Percentiles rank a stretch among this genome's conserved stretches.
Evolutionary conservation across 2,888 invertebrate species (phyloP).

Genomic region (Tenthredo livida): DNA sequence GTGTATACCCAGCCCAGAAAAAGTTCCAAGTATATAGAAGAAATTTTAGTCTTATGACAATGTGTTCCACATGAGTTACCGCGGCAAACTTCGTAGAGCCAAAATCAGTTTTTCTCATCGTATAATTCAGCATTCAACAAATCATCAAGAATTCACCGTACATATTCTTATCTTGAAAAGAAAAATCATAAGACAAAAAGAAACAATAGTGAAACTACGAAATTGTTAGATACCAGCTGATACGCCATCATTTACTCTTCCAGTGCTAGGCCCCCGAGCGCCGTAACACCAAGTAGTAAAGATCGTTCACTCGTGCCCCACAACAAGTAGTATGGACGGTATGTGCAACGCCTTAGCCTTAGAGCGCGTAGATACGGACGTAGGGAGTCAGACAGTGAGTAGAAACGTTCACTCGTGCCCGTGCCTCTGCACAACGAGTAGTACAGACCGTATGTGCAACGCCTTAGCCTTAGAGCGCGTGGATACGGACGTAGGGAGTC

Average conservation of each 20-base stretch:
- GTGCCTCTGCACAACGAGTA: background rate
- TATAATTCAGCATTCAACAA: background rate
- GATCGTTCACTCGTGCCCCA: constrained; percentile 11
- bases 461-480: background rate
- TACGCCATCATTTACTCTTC: background rate
- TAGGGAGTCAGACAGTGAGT: background rate
- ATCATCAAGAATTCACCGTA: background rate
- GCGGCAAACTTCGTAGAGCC: background rate
- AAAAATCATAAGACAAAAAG: background rate
- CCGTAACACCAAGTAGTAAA: constrained; percentile 23
- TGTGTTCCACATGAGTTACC: background rate
- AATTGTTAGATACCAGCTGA: background rate
- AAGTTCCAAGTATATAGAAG: background rate
- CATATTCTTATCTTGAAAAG: background rate
- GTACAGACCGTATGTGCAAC: background rate
- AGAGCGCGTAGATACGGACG: background rate
- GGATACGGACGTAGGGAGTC: background rate
- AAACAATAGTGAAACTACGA: background rate
- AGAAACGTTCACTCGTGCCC: constrained; percentile 12
- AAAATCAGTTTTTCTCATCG: background rate
- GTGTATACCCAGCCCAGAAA: background rate
- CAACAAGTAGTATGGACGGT: constrained; percentile 18
- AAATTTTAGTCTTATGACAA: background rate
- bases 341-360: background rate
- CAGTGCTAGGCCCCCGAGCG: background rate